Evolutionary conservation across 2,888 invertebrate genomes (phyloP), one percentile per base, ranked within the genome.

Genomic region (Lysandra coridon): DNA sequence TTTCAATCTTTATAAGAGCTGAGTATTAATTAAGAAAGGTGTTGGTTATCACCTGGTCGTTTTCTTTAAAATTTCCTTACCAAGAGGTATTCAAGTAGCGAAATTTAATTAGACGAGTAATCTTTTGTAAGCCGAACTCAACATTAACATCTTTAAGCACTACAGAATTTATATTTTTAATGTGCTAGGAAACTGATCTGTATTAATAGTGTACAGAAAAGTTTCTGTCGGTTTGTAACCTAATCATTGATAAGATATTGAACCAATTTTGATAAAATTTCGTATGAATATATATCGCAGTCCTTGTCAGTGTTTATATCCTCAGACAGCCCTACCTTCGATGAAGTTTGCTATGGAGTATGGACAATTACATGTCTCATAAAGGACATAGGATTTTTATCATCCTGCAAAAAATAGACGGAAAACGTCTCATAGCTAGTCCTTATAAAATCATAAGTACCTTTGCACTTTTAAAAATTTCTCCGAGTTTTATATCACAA

Each of bases 21-120:
- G 62, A 23, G 6, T 7, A 4, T 62, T 62, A 62, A 62, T 62
- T 62, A n/a, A 62, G 14, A 23, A 62, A 64, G 12, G 30, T 12
- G 64, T 64, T 30, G 12, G 33, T 37, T 69, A 37, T 37, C 33
- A 14, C 4, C 17, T 14, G 69, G 17, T 69, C 5, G 1, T 69
- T 69, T 69, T 69, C 33, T 37, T 69, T 69, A 69, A 33, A 37
- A 37, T 69, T 33, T 37, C 3, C 69, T 69, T 1, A 37, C 69
- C 14, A 37, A 69, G 12, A 30, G 37, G 69, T 37, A 69, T 69
- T 69, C 33, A 37, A 37, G 69, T 17, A 14, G 10, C 5, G 17
- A 69, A 69, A 69, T 69, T 37, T 69, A 69, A 69, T 69, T 69
- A 69, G 69, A 12, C 14, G 69, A 69, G 69, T 37, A 69, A 69